Conservation (phyloP, 2,113 vertebrate species). For the Gallinago paraguaiae region DNA sequence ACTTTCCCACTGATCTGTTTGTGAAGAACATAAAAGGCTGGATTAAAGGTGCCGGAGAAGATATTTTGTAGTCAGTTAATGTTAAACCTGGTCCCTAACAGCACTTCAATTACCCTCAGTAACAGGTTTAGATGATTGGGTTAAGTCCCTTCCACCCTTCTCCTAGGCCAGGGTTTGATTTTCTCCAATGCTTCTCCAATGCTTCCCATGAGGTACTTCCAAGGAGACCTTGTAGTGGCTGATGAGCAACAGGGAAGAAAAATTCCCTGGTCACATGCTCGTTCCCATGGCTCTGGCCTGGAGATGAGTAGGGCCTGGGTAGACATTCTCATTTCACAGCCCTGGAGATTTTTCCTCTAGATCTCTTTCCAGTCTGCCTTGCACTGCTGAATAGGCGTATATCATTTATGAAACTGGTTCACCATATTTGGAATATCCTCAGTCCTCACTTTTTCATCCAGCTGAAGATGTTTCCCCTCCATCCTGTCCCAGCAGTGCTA, state of each 20-base stretch:
- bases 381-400: not conserved
- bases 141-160: not conserved
- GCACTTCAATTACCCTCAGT: not conserved
- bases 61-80: not conserved
- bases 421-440: not conserved
- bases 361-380: not conserved
- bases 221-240: not conserved
- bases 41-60: not conserved
- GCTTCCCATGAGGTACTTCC: not conserved
- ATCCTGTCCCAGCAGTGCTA: not conserved
- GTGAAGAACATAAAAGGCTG: not conserved
- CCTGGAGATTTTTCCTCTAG: not conserved
- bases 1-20: not conserved
- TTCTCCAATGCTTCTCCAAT: not conserved
- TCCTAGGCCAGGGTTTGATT: not conserved
- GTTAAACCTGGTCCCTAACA: not conserved
- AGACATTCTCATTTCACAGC: not conserved
- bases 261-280: not conserved
- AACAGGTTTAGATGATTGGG: not conserved
- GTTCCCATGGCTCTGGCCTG: not conserved
- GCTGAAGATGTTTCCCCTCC: not conserved
- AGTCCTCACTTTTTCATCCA: not conserved
- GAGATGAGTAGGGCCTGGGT: not conserved
- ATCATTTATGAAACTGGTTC: not conserved
- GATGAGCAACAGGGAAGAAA: not conserved